Base-by-base conservation (phyloP, 2,113 vertebrate genomes). In the Rattus rattus region DNA sequence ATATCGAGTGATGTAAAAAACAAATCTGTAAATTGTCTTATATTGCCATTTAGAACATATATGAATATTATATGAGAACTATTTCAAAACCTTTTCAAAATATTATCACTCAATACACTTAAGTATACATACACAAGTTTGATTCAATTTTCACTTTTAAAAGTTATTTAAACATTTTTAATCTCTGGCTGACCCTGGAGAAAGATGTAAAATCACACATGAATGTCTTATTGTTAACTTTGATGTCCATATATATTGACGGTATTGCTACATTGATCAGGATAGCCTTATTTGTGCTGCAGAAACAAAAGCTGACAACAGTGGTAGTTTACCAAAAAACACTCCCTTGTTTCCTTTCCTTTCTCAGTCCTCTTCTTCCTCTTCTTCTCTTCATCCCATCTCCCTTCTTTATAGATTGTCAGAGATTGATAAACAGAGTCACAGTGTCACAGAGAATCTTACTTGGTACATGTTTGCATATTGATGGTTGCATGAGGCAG, bases 381-480 rank as follows among this genome's bases (percentile, higher is more conserved):
- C 6, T 16, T 33, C 3, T 26, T 52, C 9, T 17, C 20, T 28
- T 1, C 8, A 3, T n/a, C 10, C 7, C 2, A 14, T 28, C 36
- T 8, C 5, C 13, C 16, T 43, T 24, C 36, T 56, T 52, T 5
- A 61, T 8, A 61, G 1, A 8, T 19, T 69, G 5, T 7, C 63
- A 65, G 52, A 30, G 52, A 92, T 19, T 12, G 24, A 43, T 43
- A 43, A 43, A 43, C 43, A 43, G 43, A 43, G 43, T 43, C 43
- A 43, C 43, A 43, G 49, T 47, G 11, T 8, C 61, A 0, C 3
- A 9, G 6, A 63, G 8, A 13, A 54, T 63, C 43, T 3, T 12
- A 33, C 16, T 17, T 36, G 49, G 26, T 59, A 28, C 5, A 5
- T 22, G 13, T 3, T 63, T 49, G 80, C 28, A 24, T 69, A 0